Evolutionary conservation across 2,797 vertebrate species (phyloP).

Genomic region (Sebastes vulpes): DNA sequence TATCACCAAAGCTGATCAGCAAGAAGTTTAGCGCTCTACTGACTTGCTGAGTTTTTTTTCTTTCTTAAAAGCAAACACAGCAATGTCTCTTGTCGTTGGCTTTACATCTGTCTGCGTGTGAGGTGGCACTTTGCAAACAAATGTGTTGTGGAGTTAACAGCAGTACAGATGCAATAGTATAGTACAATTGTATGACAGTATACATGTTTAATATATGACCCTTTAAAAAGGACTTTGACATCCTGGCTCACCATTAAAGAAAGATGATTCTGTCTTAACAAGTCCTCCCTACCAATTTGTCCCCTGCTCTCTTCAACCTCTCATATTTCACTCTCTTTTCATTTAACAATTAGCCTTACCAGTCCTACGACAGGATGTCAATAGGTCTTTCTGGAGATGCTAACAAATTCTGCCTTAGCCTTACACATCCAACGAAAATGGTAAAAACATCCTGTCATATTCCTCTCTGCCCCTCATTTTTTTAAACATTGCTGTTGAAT

Average conservation of each 20-base stretch:
- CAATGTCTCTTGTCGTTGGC: background rate
- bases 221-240: slow-evolving; percentile 42
- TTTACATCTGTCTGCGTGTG: background rate
- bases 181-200: background rate
- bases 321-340: slow-evolving; percentile 51
- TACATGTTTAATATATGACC: slow-evolving; percentile 24
- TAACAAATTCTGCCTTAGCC: slow-evolving; percentile 63
- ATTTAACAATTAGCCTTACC: slow-evolving; percentile 74
- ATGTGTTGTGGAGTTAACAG: background rate
- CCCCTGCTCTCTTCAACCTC: slow-evolving; percentile 41
- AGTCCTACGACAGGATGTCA: slow-evolving; percentile 70
- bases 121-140: slow-evolving; percentile 6
- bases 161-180: background rate
- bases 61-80: background rate
- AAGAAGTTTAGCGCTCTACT: slow-evolving; percentile 12
- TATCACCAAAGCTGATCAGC: slow-evolving; percentile 30
- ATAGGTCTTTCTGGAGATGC: slow-evolving; percentile 62
- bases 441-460: slow-evolving; percentile 28
- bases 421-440: slow-evolving; percentile 31
- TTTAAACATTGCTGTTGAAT: slow-evolving; percentile 20
- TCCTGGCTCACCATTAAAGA: slow-evolving; percentile 37
- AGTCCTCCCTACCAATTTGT: slow-evolving; percentile 43
- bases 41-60: background rate
- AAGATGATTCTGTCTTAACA: slow-evolving; percentile 41
- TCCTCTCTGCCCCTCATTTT: slow-evolving; percentile 25